Conservation (phyloP, 2,113 vertebrate species). For the Ptilonorhynchus violaceus region DNA sequence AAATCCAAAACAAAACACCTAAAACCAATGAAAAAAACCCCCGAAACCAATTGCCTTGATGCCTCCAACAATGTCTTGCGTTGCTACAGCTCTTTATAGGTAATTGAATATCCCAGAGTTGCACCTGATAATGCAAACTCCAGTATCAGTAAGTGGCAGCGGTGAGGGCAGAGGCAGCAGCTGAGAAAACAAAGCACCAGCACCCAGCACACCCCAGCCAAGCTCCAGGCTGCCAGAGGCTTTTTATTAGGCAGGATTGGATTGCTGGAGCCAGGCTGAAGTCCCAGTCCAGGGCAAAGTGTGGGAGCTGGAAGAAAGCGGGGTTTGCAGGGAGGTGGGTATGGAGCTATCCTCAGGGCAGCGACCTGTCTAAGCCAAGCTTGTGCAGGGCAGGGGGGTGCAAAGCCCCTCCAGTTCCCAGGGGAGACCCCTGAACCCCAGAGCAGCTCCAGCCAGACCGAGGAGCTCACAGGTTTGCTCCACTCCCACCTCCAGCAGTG, state of each 20-base stretch:
- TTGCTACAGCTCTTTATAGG: neutral
- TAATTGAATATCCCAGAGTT: slow-evolving; percentile 16
- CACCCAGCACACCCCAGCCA: neutral
- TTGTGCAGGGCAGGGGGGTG: fast-evolving
- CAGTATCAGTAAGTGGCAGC: neutral
- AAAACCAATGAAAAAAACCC: neutral
- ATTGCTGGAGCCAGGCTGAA: neutral
- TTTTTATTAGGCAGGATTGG: neutral
- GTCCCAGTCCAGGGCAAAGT: fast-evolving
- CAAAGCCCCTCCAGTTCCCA: fast-evolving
- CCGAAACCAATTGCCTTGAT: neutral
- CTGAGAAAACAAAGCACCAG: slow-evolving; percentile 35
- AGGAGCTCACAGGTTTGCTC: neutral
- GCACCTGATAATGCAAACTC: slow-evolving; percentile 16
- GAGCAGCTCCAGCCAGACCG: neutral
- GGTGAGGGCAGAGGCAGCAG: slow-evolving; percentile 4
- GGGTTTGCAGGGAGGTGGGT: neutral
- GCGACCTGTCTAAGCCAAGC: neutral
- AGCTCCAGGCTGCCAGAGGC: neutral
- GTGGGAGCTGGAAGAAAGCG: neutral
- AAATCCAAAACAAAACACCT: neutral
- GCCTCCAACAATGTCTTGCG: neutral
- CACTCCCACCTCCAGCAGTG: fast-evolving
- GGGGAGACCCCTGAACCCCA: neutral
- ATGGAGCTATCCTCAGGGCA: neutral